Conservation (phyloP, 2,113 vertebrate genomes). For the Microcebus tavaratra region DNA sequence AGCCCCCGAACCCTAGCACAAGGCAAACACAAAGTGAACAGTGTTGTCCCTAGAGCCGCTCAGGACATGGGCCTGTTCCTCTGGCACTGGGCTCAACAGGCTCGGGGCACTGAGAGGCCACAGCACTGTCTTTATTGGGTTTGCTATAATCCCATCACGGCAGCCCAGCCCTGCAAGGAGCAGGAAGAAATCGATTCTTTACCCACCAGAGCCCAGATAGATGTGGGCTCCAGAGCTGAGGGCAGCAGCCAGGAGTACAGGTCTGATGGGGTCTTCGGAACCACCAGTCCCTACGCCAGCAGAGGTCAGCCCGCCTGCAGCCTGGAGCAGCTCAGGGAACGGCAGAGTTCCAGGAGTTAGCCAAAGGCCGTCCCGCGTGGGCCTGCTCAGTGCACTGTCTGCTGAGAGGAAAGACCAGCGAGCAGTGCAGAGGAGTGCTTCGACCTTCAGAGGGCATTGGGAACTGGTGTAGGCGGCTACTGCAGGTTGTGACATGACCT, state of each 20-base stretch:
- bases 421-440: neutral
- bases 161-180: neutral
- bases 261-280: neutral
- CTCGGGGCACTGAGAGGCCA: neutral
- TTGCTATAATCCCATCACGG: conserved; percentile 1
- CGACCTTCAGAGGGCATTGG: neutral
- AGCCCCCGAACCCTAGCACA: neutral
- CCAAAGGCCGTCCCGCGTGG: neutral
- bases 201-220: neutral
- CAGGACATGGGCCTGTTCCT: neutral
- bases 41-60: neutral
- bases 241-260: neutral
- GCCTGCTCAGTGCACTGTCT: neutral
- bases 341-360: neutral
- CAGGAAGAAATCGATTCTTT: conserved; percentile 30
- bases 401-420: neutral
- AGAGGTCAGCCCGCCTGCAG: neutral
- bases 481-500: neutral
- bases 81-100: neutral
- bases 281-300: rapidly evolving
- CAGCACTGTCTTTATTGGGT: neutral
- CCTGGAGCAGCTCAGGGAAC: neutral
- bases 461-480: neutral
- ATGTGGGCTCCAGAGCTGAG: neutral
- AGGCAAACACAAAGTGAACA: neutral